Evolutionary conservation across 2,113 vertebrate species (phyloP).

Genomic region (Pseudorhombus dupliciocellatus): DNA sequence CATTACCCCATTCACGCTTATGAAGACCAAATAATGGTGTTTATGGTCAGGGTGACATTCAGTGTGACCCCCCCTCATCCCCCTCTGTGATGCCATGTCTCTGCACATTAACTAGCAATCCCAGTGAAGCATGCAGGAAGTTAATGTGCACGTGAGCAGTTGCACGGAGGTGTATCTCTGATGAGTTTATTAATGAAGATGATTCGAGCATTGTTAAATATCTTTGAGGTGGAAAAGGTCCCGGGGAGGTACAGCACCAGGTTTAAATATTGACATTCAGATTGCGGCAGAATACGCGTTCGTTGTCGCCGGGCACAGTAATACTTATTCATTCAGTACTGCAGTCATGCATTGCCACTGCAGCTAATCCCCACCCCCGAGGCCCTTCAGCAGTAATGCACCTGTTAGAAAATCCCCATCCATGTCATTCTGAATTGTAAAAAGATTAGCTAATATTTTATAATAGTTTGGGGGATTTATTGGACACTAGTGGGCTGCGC

Average conservation of each 20-base stretch:
- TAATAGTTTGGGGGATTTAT: slow-evolving; percentile 59
- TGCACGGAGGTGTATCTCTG: too few relatives aligned
- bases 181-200: too few relatives aligned
- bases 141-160: too few relatives aligned
- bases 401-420: slow-evolving; percentile 62
- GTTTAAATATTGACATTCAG: slow-evolving; percentile 62
- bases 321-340: slow-evolving; percentile 64
- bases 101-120: too few relatives aligned
- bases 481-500: slow-evolving; percentile 37
- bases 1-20: too few relatives aligned
- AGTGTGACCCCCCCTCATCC: too few relatives aligned
- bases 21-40: too few relatives aligned
- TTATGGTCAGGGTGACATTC: too few relatives aligned
- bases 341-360: slow-evolving; percentile 48
- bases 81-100: too few relatives aligned
- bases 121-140: too few relatives aligned
- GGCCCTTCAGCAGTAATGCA: slow-evolving; percentile 69
- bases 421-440: slow-evolving; percentile 62
- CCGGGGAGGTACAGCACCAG: slow-evolving; percentile 28
- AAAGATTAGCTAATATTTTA: slow-evolving; percentile 71
- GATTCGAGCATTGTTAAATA: too few relatives aligned
- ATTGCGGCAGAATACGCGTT: slow-evolving; percentile 47
- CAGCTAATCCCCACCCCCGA: slow-evolving; percentile 67
- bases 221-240: neutral
- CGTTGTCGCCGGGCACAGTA: slow-evolving; percentile 31